A percentile compares a stretch with the other conserved stretches of the same genome.
Evolutionary conservation across 92 coral and sea anemone genomes (phyloP).

Genomic region (Siderastrea siderea): DNA sequence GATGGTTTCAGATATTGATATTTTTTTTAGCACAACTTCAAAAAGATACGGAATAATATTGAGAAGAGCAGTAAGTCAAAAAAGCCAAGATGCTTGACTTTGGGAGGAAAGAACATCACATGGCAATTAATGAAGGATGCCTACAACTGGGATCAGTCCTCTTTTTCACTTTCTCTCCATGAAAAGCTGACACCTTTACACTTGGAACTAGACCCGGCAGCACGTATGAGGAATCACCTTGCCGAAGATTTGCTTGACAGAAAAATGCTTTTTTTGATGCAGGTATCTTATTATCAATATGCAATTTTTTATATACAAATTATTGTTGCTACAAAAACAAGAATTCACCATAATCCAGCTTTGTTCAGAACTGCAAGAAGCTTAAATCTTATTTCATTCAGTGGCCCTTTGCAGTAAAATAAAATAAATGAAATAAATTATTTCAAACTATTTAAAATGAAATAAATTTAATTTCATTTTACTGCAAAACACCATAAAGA

Average conservation of each 20-base stretch:
- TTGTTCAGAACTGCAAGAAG: too few species aligned
- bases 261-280: conserved; percentile 70
- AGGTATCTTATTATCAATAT: conserved; percentile 18
- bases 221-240: conserved; percentile 62
- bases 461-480: too few species aligned
- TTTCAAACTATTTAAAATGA: too few species aligned
- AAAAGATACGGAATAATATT: conserved; percentile 68
- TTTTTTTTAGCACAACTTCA: conserved; percentile 56
- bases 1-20: not conserved
- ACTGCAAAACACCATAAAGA: too few species aligned
- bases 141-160: conserved; percentile 70
- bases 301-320: too few species aligned
- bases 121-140: conserved; percentile 72
- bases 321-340: too few species aligned
- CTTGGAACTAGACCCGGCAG: conserved; percentile 58
- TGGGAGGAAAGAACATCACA: conserved; percentile 44
- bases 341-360: too few species aligned
- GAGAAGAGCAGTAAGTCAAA: conserved; percentile 52
- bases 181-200: conserved; percentile 53
- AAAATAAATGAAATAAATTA: too few species aligned
- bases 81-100: conserved; percentile 44
- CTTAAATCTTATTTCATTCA: too few species aligned
- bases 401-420: too few species aligned
- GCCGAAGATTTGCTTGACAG: conserved; percentile 45
- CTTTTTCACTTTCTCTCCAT: conserved; percentile 55